These are phyloP conservation scores for Benthosema pterotum DNA, from an alignment of 2,797 vertebrate genomes.

Conservation along the genomic window DNA sequence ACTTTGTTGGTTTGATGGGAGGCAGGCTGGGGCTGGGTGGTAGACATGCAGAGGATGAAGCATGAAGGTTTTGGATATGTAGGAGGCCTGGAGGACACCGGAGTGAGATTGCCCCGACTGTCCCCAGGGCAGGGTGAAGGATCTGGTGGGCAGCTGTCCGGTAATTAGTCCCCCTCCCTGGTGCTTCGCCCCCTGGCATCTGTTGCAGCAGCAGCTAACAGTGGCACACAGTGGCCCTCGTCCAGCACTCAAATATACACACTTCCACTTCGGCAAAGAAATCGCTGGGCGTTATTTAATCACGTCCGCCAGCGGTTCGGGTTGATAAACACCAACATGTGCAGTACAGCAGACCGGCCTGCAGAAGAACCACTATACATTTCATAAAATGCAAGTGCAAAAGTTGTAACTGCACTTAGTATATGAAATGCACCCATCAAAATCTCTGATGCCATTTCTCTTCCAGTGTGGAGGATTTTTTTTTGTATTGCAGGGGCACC, in stretches of 20 bases:
- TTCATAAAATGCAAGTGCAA: no score
- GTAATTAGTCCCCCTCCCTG: conserved; percentile 83
- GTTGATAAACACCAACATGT: no score
- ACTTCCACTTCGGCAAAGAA: conserved; percentile 68
- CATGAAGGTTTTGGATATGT: conserved; percentile 40
- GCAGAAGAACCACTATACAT: no score
- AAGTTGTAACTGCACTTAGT: no score
- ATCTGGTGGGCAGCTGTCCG: conserved; percentile 84
- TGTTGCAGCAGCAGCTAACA: conserved; percentile 72
- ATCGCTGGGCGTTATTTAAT: conserved; percentile 78
- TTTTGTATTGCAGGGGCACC: no score
- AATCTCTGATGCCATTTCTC: no score
- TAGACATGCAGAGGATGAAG: conserved; percentile 39
- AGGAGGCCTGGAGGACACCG: conserved; percentile 53
- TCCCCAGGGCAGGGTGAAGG: conserved; percentile 76
- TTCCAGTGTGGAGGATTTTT: no score
- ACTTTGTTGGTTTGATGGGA: conserved; percentile 56
- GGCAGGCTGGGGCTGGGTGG: conserved; percentile 39
- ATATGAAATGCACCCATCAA: no score
- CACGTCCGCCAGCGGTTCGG: no score
- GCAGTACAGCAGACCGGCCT: no score
- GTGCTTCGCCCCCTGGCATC: conserved; percentile 78
- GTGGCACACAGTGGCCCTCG: conserved; percentile 60
- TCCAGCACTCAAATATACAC: conserved; percentile 75
- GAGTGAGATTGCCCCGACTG: conserved; percentile 58